phyloP scores from a whole-genome alignment of 2,797 vertebrate species.

The Botia almorhae region DNA sequence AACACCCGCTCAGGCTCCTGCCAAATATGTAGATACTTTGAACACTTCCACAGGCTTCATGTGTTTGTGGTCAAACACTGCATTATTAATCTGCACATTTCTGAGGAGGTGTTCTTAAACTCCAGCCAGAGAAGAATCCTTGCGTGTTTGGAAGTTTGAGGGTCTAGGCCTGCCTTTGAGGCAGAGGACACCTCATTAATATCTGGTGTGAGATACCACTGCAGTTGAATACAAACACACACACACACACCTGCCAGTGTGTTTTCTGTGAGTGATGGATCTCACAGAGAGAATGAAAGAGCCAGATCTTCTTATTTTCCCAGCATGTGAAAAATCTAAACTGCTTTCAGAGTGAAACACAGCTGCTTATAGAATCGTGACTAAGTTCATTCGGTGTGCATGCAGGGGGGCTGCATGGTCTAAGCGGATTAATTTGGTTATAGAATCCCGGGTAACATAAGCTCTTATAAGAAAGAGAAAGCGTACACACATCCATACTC shows the following conservation, averaged over 20 bases:
- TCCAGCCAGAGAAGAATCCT: neutral
- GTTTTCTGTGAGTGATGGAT: conserved; percentile 33
- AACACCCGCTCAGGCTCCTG: conserved; percentile 26
- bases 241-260: neutral
- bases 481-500: neutral
- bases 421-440: conserved; percentile 26
- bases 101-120: conserved; percentile 54
- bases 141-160: neutral
- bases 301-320: conserved; percentile 50
- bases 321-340: conserved; percentile 28
- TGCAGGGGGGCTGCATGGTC: conserved; percentile 25
- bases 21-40: conserved; percentile 36
- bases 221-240: conserved; percentile 61
- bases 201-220: conserved; percentile 61
- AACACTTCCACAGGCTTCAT: neutral
- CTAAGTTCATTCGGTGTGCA: conserved; percentile 27
- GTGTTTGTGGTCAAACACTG: conserved; percentile 48
- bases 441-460: conserved; percentile 24
- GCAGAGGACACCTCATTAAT: conserved; percentile 70
- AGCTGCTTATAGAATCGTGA: conserved; percentile 25
- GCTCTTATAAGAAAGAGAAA: conserved; percentile 13
- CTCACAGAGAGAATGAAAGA: conserved; percentile 58
- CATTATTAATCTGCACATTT: conserved; percentile 70
- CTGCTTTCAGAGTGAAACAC: conserved; percentile 2
- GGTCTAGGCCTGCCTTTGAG: neutral